A percentile compares a stretch with the other conserved stretches of the same genome.
These are phyloP conservation scores for Pogonocherus hispidulus DNA, from an alignment of 2,888 invertebrate genomes.

Conservation along the genomic window DNA sequence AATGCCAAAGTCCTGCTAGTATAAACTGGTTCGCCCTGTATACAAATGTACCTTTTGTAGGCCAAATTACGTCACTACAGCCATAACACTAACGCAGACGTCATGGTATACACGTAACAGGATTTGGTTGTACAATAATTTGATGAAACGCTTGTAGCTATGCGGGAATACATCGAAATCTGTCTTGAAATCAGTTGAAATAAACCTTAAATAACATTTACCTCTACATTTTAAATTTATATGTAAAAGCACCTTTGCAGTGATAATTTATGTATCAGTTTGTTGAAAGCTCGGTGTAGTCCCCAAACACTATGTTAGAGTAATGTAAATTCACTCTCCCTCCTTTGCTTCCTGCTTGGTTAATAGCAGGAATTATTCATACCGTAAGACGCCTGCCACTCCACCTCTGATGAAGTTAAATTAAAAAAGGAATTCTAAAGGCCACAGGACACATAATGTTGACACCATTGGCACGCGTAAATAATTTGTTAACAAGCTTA, in stretches of 20 bases:
- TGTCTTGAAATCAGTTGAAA: too few species aligned
- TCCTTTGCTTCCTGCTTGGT: not conserved
- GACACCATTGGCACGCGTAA: not conserved
- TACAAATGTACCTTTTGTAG: too few species aligned
- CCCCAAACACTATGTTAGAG: not conserved
- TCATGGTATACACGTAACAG: too few species aligned
- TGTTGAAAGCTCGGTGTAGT: not conserved
- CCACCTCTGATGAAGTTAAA: not conserved
- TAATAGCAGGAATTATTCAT: constrained; percentile 8
- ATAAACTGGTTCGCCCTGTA: too few species aligned
- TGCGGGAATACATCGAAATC: too few species aligned
- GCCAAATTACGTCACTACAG: too few species aligned
- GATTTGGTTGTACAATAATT: too few species aligned
- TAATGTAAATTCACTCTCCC: not conserved
- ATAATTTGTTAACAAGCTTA: not conserved
- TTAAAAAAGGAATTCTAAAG: not conserved
- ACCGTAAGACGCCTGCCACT: not conserved
- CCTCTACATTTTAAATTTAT: not conserved
- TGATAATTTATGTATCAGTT: not conserved
- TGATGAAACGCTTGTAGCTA: too few species aligned
- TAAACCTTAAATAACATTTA: not conserved
- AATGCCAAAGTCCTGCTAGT: too few species aligned
- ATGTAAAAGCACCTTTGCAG: not conserved
- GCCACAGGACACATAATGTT: not conserved
- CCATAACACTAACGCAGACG: too few species aligned